Conservation (phyloP, 2,888 invertebrate species). For the Drosophila conformis region DNA sequence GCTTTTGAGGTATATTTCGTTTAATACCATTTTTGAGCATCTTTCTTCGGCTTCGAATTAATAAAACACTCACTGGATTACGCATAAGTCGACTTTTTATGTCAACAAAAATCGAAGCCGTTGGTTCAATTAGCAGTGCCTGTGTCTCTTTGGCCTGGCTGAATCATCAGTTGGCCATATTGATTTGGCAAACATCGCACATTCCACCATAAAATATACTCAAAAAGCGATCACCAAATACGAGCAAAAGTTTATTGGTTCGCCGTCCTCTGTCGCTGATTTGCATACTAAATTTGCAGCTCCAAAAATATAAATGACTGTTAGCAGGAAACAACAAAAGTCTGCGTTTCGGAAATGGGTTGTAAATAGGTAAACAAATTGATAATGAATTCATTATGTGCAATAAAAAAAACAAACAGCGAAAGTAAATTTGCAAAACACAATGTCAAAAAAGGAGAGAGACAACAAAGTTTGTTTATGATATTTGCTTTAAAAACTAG, state of each 20-base stretch:
- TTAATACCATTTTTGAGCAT: conserved; percentile 58
- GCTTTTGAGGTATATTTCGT: conserved; percentile 33
- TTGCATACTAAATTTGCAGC: conserved; percentile 44
- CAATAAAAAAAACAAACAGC: conserved; percentile 11
- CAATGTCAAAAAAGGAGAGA: conserved; percentile 6
- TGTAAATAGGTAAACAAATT: conserved; percentile 29
- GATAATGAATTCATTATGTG: conserved; percentile 20
- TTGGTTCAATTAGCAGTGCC: conserved; percentile 41
- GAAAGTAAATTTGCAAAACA: neutral
- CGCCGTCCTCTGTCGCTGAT: conserved; percentile 25
- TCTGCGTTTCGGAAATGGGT: conserved; percentile 43
- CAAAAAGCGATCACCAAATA: conserved; percentile 59
- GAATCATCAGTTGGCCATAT: conserved; percentile 57
- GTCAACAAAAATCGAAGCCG: conserved; percentile 36
- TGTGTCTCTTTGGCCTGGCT: conserved; percentile 34
- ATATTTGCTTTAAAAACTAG: neutral
- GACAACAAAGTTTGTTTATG: neutral
- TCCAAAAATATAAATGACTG: conserved; percentile 49
- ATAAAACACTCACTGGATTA: conserved; percentile 44
- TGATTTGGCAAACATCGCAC: conserved; percentile 68
- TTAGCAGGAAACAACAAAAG: conserved; percentile 42
- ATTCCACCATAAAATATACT: conserved; percentile 59
- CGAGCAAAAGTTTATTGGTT: conserved; percentile 61
- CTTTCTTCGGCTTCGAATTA: conserved; percentile 20
- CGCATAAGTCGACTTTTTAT: conserved; percentile 49